Conservation (phyloP, 2,888 invertebrate species). For the Stegana nigrithorax region DNA sequence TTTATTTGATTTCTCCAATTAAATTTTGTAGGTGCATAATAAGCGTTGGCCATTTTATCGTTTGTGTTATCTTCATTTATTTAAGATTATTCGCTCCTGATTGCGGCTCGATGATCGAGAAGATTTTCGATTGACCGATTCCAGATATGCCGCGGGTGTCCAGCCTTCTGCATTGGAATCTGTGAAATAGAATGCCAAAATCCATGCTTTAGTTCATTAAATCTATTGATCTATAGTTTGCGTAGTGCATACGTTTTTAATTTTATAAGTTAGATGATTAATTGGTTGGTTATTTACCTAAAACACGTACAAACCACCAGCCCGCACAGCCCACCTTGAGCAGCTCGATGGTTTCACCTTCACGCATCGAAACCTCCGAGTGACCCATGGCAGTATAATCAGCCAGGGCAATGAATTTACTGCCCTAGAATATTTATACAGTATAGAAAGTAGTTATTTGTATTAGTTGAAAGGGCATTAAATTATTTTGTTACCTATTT, state of each 20-base stretch:
- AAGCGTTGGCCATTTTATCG: too few species aligned
- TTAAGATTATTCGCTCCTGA: conserved; percentile 57
- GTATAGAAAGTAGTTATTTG: neutral
- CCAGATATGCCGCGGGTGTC: conserved; percentile 94
- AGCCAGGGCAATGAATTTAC: conserved; percentile 87
- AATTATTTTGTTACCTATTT: too few species aligned
- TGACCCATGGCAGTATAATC: conserved; percentile 93
- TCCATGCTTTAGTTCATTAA: neutral
- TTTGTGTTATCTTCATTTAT: too few species aligned
- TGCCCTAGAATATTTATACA: conserved; percentile 74
- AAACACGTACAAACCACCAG: conserved; percentile 94
- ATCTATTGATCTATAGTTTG: neutral
- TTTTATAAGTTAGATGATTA: neutral
- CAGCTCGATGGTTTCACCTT: conserved; percentile 90
- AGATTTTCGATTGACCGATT: conserved; percentile 80
- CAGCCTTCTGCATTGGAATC: conserved; percentile 85
- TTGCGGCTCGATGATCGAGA: conserved; percentile 75
- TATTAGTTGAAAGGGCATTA: conserved; percentile 5
- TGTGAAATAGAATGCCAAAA: conserved; percentile 38
- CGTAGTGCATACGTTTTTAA: conserved; percentile 4
- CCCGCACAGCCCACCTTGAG: conserved; percentile 94
- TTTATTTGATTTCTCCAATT: too few species aligned
- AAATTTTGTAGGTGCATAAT: too few species aligned
- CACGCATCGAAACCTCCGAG: conserved; percentile 89
- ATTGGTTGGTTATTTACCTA: conserved; percentile 73